Percentiles rank a stretch among this genome's conserved stretches.
Conservation (phyloP, 2,113 vertebrate genomes). For the Sapayoa aenigma region DNA sequence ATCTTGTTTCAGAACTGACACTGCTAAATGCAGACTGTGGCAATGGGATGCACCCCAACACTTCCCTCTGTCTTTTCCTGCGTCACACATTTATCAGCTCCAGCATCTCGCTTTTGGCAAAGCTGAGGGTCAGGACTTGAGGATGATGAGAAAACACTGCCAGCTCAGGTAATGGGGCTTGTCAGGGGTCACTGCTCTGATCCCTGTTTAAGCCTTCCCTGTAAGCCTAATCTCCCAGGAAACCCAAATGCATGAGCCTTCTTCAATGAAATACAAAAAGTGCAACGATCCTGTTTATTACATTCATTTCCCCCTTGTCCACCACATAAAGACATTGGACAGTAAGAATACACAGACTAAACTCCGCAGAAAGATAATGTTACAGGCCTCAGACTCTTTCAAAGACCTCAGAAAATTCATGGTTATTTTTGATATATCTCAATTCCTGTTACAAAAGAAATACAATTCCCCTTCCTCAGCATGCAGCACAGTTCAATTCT, state of each 20-base stretch:
- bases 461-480: neutral
- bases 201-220: neutral
- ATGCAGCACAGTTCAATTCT: neutral
- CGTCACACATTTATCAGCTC: neutral
- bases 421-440: neutral
- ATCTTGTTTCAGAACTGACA: neutral
- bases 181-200: neutral
- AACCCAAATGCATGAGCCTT: neutral
- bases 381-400: neutral
- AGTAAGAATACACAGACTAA: neutral
- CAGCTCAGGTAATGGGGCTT: accelerated
- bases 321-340: neutral
- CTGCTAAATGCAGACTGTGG: neutral
- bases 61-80: neutral
- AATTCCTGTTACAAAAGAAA: neutral
- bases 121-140: neutral
- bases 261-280: neutral
- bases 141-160: neutral
- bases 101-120: neutral
- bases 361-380: neutral
- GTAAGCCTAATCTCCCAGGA: neutral
- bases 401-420: neutral
- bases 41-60: neutral
- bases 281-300: neutral
- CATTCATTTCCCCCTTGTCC: neutral